Percentiles rank a stretch among this genome's conserved stretches.
These are phyloP conservation scores for Nomada fucata DNA, from an alignment of 2,888 invertebrate species.

Conservation along the genomic window DNA sequence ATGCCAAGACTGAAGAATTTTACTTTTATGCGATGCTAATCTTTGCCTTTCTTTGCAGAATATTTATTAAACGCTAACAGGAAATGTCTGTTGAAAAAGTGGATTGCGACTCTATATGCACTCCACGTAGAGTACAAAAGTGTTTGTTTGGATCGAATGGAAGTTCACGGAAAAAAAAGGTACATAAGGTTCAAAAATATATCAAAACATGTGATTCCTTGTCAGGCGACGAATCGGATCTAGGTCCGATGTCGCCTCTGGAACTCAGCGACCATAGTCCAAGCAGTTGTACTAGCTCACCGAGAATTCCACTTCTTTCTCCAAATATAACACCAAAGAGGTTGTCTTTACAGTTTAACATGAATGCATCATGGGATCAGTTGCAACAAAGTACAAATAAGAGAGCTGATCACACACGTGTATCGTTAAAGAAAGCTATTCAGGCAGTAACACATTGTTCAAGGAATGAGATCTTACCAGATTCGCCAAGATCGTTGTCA, in stretches of 20 bases:
- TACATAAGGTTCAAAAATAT: slow-evolving; percentile 60
- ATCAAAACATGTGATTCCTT: slow-evolving; percentile 7
- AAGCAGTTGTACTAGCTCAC: not conserved
- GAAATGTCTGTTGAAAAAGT: slow-evolving; percentile 69
- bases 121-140: slow-evolving; percentile 74
- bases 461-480: slow-evolving; percentile 57
- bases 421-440: slow-evolving; percentile 8
- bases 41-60: not conserved
- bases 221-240: slow-evolving; percentile 79
- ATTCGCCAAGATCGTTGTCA: slow-evolving; percentile 57
- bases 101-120: slow-evolving; percentile 67
- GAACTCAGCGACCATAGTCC: slow-evolving; percentile 28
- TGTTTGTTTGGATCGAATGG: slow-evolving; percentile 66
- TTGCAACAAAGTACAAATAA: not conserved
- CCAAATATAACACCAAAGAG: slow-evolving; percentile 73
- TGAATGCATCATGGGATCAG: slow-evolving; percentile 3
- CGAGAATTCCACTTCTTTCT: slow-evolving; percentile 54
- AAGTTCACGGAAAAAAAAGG: slow-evolving; percentile 72
- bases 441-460: slow-evolving; percentile 63
- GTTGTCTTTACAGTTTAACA: not conserved
- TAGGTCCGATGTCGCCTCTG: slow-evolving; percentile 81
- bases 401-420: not conserved
- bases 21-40: not conserved
- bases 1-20: not conserved
- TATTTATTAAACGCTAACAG: not conserved